Percentiles rank a stretch among this genome's conserved stretches.
phyloP scores from a whole-genome alignment of 2,888 invertebrate species.

The Mythimna loreyi region DNA sequence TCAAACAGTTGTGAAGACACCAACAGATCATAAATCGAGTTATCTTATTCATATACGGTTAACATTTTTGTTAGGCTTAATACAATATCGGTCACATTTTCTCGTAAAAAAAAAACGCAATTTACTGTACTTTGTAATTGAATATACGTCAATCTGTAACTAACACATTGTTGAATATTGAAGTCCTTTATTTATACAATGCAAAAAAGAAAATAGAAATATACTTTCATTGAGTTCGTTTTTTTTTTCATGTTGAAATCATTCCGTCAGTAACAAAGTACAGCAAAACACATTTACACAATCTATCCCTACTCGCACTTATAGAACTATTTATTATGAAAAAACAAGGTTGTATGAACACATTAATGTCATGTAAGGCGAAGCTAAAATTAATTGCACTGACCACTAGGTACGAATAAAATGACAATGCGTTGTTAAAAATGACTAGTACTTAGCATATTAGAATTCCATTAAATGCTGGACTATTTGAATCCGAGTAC shows the following conservation, averaged over 20 bases:
- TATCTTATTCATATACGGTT: slow-evolving; percentile 50
- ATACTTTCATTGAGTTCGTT: background rate
- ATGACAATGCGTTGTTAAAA: slow-evolving; percentile 75
- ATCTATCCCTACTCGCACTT: slow-evolving; percentile 29
- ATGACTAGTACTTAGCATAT: slow-evolving; percentile 79
- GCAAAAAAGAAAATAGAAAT: background rate
- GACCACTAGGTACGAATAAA: slow-evolving; percentile 50
- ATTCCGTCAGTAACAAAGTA: slow-evolving; percentile 15
- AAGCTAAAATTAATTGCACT: slow-evolving; percentile 69
- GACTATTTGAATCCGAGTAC: slow-evolving; percentile 48
- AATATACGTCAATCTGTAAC: no score
- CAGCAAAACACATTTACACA: slow-evolving; percentile 27
- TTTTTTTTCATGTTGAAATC: background rate
- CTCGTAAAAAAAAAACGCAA: slow-evolving; percentile 22
- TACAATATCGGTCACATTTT: slow-evolving; percentile 32
- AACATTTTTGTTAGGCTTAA: slow-evolving; percentile 39
- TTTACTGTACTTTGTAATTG: slow-evolving; percentile 42
- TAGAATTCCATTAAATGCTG: slow-evolving; percentile 52
- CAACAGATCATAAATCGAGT: slow-evolving; percentile 51
- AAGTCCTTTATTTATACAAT: background rate
- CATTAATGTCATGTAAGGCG: slow-evolving; percentile 55
- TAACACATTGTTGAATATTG: background rate
- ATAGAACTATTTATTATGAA: slow-evolving; percentile 33
- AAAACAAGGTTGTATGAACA: slow-evolving; percentile 53
- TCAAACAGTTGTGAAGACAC: slow-evolving; percentile 44